Base-by-base conservation (phyloP, 2,797 vertebrate genomes). In the Vespertilio murinus region DNA sequence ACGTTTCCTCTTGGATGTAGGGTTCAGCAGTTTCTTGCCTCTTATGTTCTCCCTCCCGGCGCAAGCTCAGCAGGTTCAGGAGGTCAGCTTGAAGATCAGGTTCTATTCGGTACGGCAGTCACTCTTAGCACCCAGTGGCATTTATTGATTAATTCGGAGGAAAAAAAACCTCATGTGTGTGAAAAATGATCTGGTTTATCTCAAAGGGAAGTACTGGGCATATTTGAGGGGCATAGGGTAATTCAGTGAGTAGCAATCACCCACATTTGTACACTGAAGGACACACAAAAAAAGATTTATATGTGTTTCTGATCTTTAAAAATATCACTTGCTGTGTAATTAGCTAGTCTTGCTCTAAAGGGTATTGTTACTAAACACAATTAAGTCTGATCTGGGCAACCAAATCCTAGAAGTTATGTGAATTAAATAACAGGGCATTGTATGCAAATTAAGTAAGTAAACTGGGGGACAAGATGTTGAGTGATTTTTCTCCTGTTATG, bases 61-160 rank as follows among this genome's bases (percentile, higher is more conserved):
- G 83, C 96, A 89, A 95, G 56, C 95, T 98, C 96, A 96, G 96
- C 97, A 95, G 97, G 25, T 91, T 97, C 74, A 9, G 17, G 89
- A 95, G 75, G 83, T 88, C 95, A 91, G 83, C 90, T 52, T 67
- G 47, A 96, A 97, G 92, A 95, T 95, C 90, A 64, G 47, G 67
- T 85, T 97, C 69, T 88, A 5, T 84, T 95, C 47, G 35, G 73
- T 54, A 77, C 54, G 73, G 78, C 64, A 65, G 64, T 9, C 6
- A 28, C 13, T 64, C 74, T 73, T 73, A 81, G 45, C 67, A 91
- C 33, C 52, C 64, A 83, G 23, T 45, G 42, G 38, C 45, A 40
- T 59, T 67, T 75, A 59, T 74, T 4, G 13, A 86, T 91, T 91
- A 78, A 82, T 45, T 42, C 52, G 23, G 93, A 17, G 82, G 11